Evolutionary conservation across 2,113 vertebrate genomes (phyloP), one percentile per base, ranked within the genome.

Genomic region (Amphiprion percula): DNA sequence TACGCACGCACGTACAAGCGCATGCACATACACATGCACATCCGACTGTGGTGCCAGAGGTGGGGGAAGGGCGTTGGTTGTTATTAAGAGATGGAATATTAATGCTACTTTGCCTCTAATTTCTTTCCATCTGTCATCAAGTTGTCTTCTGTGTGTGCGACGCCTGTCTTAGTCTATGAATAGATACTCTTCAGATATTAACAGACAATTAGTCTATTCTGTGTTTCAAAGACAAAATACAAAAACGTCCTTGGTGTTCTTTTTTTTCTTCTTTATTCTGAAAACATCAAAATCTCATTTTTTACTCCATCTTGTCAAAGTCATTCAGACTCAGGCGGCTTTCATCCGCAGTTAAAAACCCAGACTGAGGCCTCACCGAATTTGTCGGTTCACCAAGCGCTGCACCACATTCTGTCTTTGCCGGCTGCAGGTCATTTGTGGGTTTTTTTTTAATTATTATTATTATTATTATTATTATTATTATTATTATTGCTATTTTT

Each of bases 121-220:
- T 93, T 94, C 81, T 91, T 89, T 93, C 90, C 90, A 93, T 91
- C 92, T 90, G 93, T 90, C 87, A 81, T 90, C 87, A 87, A 85
- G 75, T 93, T 88, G 90, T 90, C 76, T 84, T 87, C 70, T 76
- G 83, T 55, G 64, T 70, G 68, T 73, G 56, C 12, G 30, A 10
- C 49, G 62, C 28, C 52, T 77, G 81, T 88, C 69, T 86, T 33
- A 39, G 53, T 88, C 88, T 87, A 87, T 84, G 80, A 89, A 87
- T 86, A 88, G 85, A 88, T 74, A 44, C 69, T 79, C 68, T 67
- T 87, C 83, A 86, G 86, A 90, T 86, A 90, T 90, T 90, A 90
- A 86, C 72, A 87, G 82, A 90, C 86, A 93, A 91, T 91, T 87
- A 91, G 86, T 84, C 85, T 80, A 54, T 84, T 84, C 71, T 71